Base-by-base conservation (phyloP, 1,140 invertebrate genomes). In the Drosophila repletoides region DNA sequence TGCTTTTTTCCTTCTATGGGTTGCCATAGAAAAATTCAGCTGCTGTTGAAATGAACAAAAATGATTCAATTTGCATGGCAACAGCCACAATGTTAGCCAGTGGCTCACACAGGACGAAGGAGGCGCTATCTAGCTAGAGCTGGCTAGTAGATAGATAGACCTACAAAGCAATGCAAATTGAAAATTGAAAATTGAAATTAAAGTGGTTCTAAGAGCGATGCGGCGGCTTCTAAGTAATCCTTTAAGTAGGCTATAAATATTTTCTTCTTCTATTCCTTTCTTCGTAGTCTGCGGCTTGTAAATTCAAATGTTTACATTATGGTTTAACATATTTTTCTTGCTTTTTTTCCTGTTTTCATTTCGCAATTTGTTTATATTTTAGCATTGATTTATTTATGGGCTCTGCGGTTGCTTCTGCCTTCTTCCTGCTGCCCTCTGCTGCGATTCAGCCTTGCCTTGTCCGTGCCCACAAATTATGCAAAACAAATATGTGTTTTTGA, bases 351-450 rank as follows among this genome's bases (percentile, higher is more conserved):
- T 17, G 5, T 5, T 34, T 49, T 28, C n/a, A n/a, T n/a, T 17
- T 14, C 7, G 45, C 45, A 53, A 43, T 53, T 63, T 53, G 38
- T 51, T 63, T 45, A 45, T 55, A 17, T 48, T 55, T 51, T 40
- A 48, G 68, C 67, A 74, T 74, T 73, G 70, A 72, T 74, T 74
- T 74, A 74, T 74, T 71, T 74, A 67, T 67, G 51, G 33, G 12
- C 14, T 51, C 3, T 60, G 22, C 22, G 26, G 12, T 31, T 41
- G 49, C 21, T 14, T 12, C 22, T 46, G 38, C 24, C 12, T 36
- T 51, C n/a, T n/a, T n/a, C n/a, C n/a, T 53, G 26, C n/a, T 15
- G n/a, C n/a, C n/a, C n/a, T n/a, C n/a, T n/a, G n/a, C 33, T 19
- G 15, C 15, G 17, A 31, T 21, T 7, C 26, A 33, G n/a, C n/a